These are phyloP conservation scores for Atrina japonica DNA, from an alignment of 2,888 invertebrate genomes.

Conservation along the genomic window DNA sequence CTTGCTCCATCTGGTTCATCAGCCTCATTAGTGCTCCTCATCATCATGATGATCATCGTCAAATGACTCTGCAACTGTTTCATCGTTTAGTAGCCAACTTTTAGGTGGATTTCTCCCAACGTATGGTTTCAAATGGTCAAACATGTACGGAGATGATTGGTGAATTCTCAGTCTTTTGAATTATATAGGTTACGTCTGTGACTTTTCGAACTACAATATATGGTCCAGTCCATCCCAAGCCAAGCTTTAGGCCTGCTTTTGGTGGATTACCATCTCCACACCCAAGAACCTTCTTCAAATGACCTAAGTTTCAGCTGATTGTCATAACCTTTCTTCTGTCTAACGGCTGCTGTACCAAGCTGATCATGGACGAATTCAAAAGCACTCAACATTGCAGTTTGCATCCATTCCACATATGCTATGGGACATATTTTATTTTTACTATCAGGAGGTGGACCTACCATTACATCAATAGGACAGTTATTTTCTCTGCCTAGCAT, in stretches of 20 bases:
- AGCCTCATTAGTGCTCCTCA: not conserved
- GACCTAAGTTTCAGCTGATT: slow-evolving; percentile 19
- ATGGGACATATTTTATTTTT: slow-evolving; percentile 10
- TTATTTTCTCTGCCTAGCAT: slow-evolving; percentile 47
- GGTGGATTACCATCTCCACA: slow-evolving; percentile 38
- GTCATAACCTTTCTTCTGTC: slow-evolving; percentile 28
- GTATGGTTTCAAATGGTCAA: slow-evolving; percentile 25
- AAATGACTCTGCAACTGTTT: too few relatives aligned
- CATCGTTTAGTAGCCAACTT: slow-evolving; percentile 4
- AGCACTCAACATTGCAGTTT: slow-evolving; percentile 6
- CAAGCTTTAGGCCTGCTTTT: slow-evolving; percentile 12
- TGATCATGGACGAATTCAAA: slow-evolving; percentile 15
- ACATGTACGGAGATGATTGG: slow-evolving; percentile 17
- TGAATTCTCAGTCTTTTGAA: not conserved
- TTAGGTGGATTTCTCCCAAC: slow-evolving; percentile 6
- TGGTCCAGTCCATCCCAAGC: slow-evolving; percentile 31
- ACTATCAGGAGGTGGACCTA: slow-evolving; percentile 25
- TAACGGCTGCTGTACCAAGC: slow-evolving; percentile 18
- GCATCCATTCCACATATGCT: slow-evolving; percentile 41
- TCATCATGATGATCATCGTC: not conserved
- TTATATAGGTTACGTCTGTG: slow-evolving; percentile 11
- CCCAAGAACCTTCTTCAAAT: slow-evolving; percentile 9
- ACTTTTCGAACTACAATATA: slow-evolving; percentile 18
- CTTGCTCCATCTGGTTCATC: too few relatives aligned
- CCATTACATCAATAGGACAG: slow-evolving; percentile 51